Conservation (phyloP, 2,888 invertebrate genomes). For the Vannuccia rotundouncinata region DNA sequence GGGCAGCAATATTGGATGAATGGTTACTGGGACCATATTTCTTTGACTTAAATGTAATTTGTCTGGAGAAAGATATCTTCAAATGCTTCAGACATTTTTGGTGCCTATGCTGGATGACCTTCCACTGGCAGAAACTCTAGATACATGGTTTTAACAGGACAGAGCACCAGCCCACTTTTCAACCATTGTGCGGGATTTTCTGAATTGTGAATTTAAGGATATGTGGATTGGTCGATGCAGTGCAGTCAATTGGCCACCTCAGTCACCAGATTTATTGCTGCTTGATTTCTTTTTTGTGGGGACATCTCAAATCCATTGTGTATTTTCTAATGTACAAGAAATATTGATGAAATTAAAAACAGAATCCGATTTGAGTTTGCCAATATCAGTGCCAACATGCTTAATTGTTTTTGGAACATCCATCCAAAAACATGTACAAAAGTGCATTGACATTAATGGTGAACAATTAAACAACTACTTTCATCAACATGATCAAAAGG, state of each 20-base stretch:
- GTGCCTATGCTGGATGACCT: conserved; percentile 27
- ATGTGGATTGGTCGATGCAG: conserved; percentile 8
- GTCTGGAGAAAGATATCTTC: conserved; percentile 13
- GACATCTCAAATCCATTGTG: conserved; percentile 25
- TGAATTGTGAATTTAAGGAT: conserved; percentile 19
- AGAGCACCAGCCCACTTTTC: conserved; percentile 27
- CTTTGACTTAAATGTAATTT: conserved; percentile 4
- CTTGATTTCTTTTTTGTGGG: conserved; percentile 20
- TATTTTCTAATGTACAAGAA: neutral
- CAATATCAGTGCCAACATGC: conserved; percentile 20
- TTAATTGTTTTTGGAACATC: conserved; percentile 21
- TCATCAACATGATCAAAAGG: conserved; percentile 22
- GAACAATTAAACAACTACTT: conserved; percentile 14
- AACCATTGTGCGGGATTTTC: conserved; percentile 17
- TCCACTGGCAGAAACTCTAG: conserved; percentile 21
- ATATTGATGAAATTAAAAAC: conserved; percentile 27
- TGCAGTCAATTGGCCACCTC: conserved; percentile 8
- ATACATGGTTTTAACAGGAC: conserved; percentile 25
- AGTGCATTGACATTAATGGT: conserved; percentile 24
- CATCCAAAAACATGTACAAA: conserved; percentile 28
- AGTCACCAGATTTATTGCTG: conserved; percentile 1
- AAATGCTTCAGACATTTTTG: conserved; percentile 31
- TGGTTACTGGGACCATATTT: conserved; percentile 18
- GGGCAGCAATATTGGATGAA: conserved; percentile 25
- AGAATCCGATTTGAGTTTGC: neutral